Conservation (phyloP, 37 sponge, comb jelly and placozoan genomes). For the Aplysina aerophoba region DNA sequence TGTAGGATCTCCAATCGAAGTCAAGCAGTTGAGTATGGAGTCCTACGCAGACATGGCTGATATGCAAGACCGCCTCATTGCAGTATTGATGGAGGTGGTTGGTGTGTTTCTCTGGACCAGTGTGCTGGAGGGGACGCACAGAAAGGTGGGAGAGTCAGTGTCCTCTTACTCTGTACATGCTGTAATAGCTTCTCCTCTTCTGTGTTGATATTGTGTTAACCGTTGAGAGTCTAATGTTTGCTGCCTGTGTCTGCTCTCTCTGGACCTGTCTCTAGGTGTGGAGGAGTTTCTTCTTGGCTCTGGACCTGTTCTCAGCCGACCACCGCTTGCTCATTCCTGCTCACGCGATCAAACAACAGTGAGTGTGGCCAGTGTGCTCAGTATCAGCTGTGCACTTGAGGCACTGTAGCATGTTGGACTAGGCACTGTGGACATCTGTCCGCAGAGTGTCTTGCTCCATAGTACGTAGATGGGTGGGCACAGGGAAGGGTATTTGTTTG, state of each 20-base stretch:
- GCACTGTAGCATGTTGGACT: background rate
- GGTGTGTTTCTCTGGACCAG: background rate
- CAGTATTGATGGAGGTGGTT: constrained; percentile 1
- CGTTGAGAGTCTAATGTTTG: constrained; percentile 22
- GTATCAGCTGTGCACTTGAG: background rate
- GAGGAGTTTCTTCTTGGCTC: constrained; percentile 57
- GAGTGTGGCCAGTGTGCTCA: background rate
- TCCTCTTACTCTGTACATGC: background rate
- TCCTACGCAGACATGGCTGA: background rate
- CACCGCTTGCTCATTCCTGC: constrained; percentile 43
- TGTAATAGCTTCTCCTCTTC: constrained; percentile 31
- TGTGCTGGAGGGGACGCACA: background rate
- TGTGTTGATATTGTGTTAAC: constrained; percentile 32
- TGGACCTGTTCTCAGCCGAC: constrained; percentile 50
- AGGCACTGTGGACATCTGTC: background rate
- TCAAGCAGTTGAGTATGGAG: too few relatives aligned
- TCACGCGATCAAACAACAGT: constrained; percentile 57
- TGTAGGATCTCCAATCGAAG: background rate
- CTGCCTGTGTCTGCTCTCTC: background rate
- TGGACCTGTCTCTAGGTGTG: constrained; percentile 27
- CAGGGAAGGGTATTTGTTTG: constrained; percentile 5
- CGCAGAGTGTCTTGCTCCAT: background rate
- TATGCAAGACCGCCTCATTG: background rate
- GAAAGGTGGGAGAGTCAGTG: background rate
- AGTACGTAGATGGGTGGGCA: background rate